These are phyloP conservation scores for Rhinella marina DNA, from an alignment of 2,797 vertebrate genomes.

Conservation along the genomic window DNA sequence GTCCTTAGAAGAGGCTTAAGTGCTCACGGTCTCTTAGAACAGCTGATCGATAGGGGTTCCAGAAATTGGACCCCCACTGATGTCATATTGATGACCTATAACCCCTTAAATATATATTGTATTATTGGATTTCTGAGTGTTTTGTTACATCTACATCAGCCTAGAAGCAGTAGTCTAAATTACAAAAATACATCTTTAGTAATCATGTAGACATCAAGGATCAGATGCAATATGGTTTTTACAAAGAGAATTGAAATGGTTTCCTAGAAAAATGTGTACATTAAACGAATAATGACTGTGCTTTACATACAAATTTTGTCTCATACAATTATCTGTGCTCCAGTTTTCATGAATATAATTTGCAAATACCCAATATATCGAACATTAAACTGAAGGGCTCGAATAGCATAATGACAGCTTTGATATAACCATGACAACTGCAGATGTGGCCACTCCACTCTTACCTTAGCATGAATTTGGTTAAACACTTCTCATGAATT, in stretches of 20 bases:
- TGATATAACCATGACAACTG: no score
- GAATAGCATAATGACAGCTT: no score
- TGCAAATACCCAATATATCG: neutral
- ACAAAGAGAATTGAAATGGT: neutral
- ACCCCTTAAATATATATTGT: neutral
- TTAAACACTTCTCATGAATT: no score
- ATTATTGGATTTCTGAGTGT: neutral
- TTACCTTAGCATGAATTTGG: no score
- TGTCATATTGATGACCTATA: no score
- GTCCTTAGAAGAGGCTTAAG: no score
- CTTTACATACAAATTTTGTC: neutral
- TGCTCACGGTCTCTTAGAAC: no score
- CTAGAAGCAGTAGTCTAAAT: neutral
- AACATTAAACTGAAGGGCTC: no score
- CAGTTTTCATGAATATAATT: neutral
- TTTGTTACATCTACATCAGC: neutral
- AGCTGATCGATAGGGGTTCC: no score
- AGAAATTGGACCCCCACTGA: no score
- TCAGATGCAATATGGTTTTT: neutral
- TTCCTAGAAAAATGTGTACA: constrained; percentile 3
- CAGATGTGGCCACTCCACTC: no score
- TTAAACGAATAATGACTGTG: neutral
- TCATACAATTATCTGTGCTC: no score
- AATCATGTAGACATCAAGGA: neutral
- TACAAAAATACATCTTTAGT: neutral